phyloP scores from a whole-genome alignment of 2,797 vertebrate genomes.

The Jordanella pulchra region DNA sequence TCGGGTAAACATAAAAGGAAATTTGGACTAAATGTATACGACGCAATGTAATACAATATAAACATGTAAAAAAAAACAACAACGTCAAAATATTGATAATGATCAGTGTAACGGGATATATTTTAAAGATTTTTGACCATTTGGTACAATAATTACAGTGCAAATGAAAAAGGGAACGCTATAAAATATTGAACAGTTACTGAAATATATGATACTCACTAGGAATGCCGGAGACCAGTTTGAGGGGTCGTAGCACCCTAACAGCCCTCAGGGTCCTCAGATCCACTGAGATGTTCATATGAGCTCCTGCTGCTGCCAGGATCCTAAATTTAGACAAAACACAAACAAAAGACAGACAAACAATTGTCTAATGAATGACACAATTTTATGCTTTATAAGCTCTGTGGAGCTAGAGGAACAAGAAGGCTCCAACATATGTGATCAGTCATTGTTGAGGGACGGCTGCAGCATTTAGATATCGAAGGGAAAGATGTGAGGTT shows the following conservation, averaged over 20 bases:
- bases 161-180: background rate
- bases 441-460: constrained; percentile 5
- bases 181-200: background rate
- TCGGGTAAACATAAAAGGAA: background rate
- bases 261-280: constrained; percentile 95
- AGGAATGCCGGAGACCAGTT: constrained; percentile 98
- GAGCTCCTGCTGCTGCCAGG: constrained; percentile 92
- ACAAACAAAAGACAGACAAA: constrained; percentile 28
- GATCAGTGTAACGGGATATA: background rate
- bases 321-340: constrained; percentile 79
- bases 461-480: constrained; percentile 56
- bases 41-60: background rate
- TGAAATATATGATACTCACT: constrained; percentile 81
- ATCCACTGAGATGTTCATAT: constrained; percentile 97
- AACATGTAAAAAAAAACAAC: background rate
- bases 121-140: background rate
- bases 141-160: background rate
- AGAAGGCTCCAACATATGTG: constrained; percentile 12
- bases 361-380: constrained; percentile 23
- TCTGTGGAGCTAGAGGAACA: constrained; percentile 2
- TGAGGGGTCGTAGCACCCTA: constrained; percentile 93
- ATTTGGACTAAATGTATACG: background rate
- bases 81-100: background rate
- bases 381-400: constrained; percentile 33
- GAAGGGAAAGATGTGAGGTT: constrained; percentile 40